Evolutionary conservation across 2,797 vertebrate genomes (phyloP), one percentile per base, ranked within the genome.

Genomic region (Pogoniulus pusillus): DNA sequence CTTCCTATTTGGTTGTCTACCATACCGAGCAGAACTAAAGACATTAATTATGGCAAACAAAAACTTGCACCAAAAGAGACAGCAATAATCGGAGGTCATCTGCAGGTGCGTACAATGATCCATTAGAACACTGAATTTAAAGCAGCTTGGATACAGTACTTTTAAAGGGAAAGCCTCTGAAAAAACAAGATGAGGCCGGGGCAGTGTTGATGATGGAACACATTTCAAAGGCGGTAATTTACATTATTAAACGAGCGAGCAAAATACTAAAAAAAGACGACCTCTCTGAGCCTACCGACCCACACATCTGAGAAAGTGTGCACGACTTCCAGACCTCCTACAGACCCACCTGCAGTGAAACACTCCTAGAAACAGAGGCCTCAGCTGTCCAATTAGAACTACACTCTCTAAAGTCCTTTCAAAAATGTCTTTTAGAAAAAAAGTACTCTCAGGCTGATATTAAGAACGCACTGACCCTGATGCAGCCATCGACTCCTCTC

Each of bases 81-180:
- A 54, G 35, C 70, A 49, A 34, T 43, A 51, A 41, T 2, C 19
- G 1, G 3, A 12, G 45, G 5, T 12, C 43, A 47, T 10, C 66
- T 19, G 26, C 1, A 51, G 29, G n/a, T 37, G 18, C 2, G 4
- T 23, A 17, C 4, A 2, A 45, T 7, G 17, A 81, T 17, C 60
- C 62, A n/a, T n/a, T 19, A 85, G 74, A 93, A 94, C 87, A 89
- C 90, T 87, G 64, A 90, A 66, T 87, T 69, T 84, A 75, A 80
- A 94, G 81, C 87, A 12, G 60, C 64, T 70, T 35, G 64, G 39
- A 75, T 75, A 53, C 18, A 1, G 64, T 53, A 85, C 35, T 68
- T 71, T 71, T 63, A 72, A 82, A 62, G 34, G 49, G 64, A 88
- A 93, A 83, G 85, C 53, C 59, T 64, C 41, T 8, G 9, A 66